Evolutionary conservation across 2,797 vertebrate species (phyloP), one percentile per base, ranked within the genome.

Genomic region (Rhinichthys osculus): DNA sequence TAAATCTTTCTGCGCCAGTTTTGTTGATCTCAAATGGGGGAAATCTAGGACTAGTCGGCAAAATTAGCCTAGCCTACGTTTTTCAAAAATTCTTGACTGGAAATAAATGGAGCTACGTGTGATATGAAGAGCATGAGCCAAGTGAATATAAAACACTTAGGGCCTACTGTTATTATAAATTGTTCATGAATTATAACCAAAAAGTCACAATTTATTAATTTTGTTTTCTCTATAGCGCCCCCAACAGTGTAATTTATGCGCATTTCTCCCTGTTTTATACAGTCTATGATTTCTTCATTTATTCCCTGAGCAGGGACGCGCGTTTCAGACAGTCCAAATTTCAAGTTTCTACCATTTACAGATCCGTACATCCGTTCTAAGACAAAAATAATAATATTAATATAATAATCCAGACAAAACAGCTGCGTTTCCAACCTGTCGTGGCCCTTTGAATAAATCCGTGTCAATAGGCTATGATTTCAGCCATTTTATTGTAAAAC

Each of bases 401-500:
- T 4, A 62, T 27, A 42, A 42, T 5, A 78, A 10, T 78, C 8
- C 23, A 78, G 54, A 62, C 35, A 42, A 78, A 78, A 78, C 54
- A 40, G 52, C 54, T 40, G 13, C 4, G 35, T 62, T 30, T 38
- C 35, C 4, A 27, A 4, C 4, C 62, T n/a, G 4, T 62, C 23
- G 76, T 19, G 8, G 35, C 40, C 23, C 19, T 40, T 38, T 10
- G 8, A 62, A n/a, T 10, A 52, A 66, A 7, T 23, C 7, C 8
- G 14, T 84, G 62, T 50, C 16, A 27, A 27, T 35, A 27, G n/a
- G 27, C 10, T 13, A 3, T 30, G 33, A 77, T 77, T 78, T 78
- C 62, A 40, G 47, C 35, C 82, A 69, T 78, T 69, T 69, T 78
- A 69, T 77, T 30, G 11, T 42, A 67, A 84, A 69, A 17, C 44